These are phyloP conservation scores for Epicampocera succincta DNA, from an alignment of 2,888 invertebrate species.

Conservation along the genomic window DNA sequence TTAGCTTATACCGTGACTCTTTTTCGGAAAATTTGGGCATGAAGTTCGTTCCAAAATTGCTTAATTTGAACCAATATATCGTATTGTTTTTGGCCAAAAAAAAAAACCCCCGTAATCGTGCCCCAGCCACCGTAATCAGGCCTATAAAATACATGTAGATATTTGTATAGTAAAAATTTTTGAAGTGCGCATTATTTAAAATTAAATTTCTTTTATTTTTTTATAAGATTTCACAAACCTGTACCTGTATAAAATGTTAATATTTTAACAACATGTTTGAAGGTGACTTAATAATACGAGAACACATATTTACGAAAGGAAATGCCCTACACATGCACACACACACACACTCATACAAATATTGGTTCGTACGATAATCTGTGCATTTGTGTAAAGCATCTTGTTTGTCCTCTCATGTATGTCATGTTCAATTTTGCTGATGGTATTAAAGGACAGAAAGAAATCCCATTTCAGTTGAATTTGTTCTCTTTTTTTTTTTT, in stretches of 20 bases:
- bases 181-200: not conserved
- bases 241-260: not conserved
- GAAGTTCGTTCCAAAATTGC: too few relatives aligned
- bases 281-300: slow-evolving; percentile 5
- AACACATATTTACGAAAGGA: not conserved
- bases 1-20: too few relatives aligned
- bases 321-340: not conserved
- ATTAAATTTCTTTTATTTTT: not conserved
- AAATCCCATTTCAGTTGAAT: slow-evolving; percentile 42
- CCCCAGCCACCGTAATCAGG: too few relatives aligned
- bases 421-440: slow-evolving; percentile 51
- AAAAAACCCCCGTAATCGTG: too few relatives aligned
- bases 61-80: too few relatives aligned
- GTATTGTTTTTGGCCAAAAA: too few relatives aligned
- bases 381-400: slow-evolving; percentile 11
- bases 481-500: slow-evolving; percentile 12
- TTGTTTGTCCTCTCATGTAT: slow-evolving; percentile 22
- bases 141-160: too few relatives aligned
- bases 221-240: not conserved
- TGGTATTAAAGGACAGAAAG: slow-evolving; percentile 52
- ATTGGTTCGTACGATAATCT: not conserved
- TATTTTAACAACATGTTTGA: not conserved
- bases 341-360: not conserved
- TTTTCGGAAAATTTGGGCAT: too few relatives aligned
- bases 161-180: too few relatives aligned